These are phyloP conservation scores for Lasius platythorax DNA, from an alignment of 2,888 invertebrate species.

Conservation along the genomic window DNA sequence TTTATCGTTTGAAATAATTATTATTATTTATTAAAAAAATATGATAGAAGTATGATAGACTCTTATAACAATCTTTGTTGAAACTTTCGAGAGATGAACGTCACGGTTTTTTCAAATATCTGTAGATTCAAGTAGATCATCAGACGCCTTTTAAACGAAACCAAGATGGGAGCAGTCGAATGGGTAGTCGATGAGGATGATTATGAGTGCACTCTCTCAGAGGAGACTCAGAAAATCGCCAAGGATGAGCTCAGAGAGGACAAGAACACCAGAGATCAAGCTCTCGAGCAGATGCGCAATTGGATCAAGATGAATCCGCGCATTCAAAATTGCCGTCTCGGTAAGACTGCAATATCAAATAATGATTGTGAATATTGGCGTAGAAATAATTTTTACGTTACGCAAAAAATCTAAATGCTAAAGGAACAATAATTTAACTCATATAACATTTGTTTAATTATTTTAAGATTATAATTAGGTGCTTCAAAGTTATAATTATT, in stretches of 20 bases:
- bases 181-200: slow-evolving; percentile 89
- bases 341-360: slow-evolving; percentile 84
- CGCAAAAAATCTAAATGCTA: neutral
- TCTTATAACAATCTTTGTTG: neutral
- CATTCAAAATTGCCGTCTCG: slow-evolving; percentile 90
- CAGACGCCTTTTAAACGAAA: slow-evolving; percentile 3
- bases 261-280: slow-evolving; percentile 89
- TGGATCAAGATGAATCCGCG: slow-evolving; percentile 92
- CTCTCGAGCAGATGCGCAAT: slow-evolving; percentile 89
- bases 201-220: slow-evolving; percentile 89
- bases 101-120: slow-evolving; percentile 2
- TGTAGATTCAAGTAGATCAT: slow-evolving; percentile 6
- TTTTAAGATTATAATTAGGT: neutral
- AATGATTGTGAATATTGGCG: neutral
- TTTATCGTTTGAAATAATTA: neutral
- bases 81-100: neutral
- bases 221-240: slow-evolving; percentile 89
- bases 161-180: slow-evolving; percentile 80
- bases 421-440: neutral
- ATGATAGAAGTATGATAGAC: neutral
- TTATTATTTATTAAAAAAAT: neutral
- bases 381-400: neutral
- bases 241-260: slow-evolving; percentile 91
- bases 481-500: neutral
- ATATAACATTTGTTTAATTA: neutral